phyloP scores from a whole-genome alignment of 2,888 invertebrate genomes.

The Cryptus viduatorius region DNA sequence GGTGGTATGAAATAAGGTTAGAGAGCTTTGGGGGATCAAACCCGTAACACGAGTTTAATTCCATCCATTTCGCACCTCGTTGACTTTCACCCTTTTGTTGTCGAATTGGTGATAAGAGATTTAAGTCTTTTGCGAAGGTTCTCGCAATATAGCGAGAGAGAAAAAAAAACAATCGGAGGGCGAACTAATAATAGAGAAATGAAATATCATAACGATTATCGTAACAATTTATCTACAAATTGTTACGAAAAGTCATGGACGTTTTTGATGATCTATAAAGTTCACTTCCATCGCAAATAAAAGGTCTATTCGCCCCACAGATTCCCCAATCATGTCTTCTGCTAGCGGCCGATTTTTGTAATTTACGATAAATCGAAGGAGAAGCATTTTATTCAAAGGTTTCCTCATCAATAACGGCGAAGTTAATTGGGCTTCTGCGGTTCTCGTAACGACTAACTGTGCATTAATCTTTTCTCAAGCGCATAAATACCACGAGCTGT shows the following conservation, averaged over 20 bases:
- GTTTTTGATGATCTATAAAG: background rate
- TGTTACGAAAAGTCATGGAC: background rate
- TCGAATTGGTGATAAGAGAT: background rate
- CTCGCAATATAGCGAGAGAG: background rate
- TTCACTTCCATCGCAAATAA: background rate
- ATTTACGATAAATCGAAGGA: no score
- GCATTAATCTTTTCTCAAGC: no score
- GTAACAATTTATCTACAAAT: background rate
- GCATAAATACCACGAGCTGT: no score
- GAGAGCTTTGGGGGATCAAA: background rate
- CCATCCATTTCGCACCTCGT: conserved; percentile 11
- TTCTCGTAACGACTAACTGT: no score
- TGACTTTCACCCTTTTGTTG: conserved; percentile 8
- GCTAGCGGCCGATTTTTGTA: background rate
- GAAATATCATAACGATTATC: background rate
- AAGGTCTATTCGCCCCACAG: background rate
- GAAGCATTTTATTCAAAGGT: no score
- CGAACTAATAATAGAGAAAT: no score
- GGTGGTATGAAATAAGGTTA: background rate
- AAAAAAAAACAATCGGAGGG: background rate
- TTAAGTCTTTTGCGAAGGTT: background rate
- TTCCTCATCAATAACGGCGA: no score
- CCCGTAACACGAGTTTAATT: conserved; percentile 13
- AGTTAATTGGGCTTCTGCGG: no score
- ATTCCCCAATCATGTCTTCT: background rate